Base-by-base conservation (phyloP, 2,113 vertebrate genomes). In the Colistium nudipinnis region DNA sequence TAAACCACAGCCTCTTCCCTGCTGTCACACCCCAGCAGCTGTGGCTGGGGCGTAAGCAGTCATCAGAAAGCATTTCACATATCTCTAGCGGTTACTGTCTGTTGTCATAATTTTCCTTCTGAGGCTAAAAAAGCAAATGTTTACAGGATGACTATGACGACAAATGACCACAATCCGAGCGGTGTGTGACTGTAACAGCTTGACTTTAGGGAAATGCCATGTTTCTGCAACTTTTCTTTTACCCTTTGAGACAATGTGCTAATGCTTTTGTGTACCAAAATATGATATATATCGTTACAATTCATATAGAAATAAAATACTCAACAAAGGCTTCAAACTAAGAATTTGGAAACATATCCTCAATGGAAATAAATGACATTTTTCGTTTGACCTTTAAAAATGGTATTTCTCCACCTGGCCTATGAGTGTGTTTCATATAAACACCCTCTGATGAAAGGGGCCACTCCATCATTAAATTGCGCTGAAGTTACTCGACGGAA, bases 11-110 rank as follows among this genome's bases (percentile, higher is more conserved):
- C 64, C 67, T 76, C 62, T 85, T 87, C 68, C 47, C 49, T n/a
- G 47, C 64, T 20, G 70, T 83, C 81, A 81, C 90, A 78, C 86
- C 81, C 88, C 54, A 36, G 19, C 88, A 91, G 87, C 88, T 89
- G 87, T 52, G 74, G 47, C 54, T 13, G 3, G 45, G 76, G n/a
- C 17, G 41, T 67, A 62, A 71, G 70, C 48, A 82, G 77, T 87
- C 86, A 88, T 86, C 79, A 86, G 44, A 79, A 84, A 90, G 83
- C 55, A 83, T 77, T 71, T 80, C 76, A 66, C 25, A 81, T 85
- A 88, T 70, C 82, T 82, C 25, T 48, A 11, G 65, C 1, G 35
- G 80, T 82, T 69, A 56, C 6, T 54, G 62, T 31, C 11, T 69
- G 70, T 67, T 88, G 78, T 84, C 84, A 74, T 83, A 28, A 64